Percentiles rank a stretch among this genome's conserved stretches.
Conservation (phyloP, 2,797 vertebrate species). For the Rhinophrynus dorsalis region DNA sequence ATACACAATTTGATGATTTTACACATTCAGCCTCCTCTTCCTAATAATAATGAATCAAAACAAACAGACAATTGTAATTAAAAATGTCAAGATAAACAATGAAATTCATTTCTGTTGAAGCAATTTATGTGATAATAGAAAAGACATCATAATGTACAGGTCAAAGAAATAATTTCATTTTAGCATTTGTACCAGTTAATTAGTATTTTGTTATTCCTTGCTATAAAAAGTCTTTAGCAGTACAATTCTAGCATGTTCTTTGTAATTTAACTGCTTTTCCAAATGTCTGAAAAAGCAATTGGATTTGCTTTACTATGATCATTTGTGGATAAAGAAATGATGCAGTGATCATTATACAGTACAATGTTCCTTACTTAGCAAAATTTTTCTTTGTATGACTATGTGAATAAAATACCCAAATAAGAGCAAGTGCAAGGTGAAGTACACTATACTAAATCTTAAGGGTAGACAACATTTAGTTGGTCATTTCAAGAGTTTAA, state of each 20-base stretch:
- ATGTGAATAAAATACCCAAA: conserved; percentile 2
- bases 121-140: background rate
- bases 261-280: conserved; percentile 1
- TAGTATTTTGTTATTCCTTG: background rate
- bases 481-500: background rate
- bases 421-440: conserved; percentile 9
- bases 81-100: too few relatives aligned
- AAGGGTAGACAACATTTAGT: background rate
- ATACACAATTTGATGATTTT: background rate
- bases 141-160: background rate
- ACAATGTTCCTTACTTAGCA: conserved; percentile 29
- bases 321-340: conserved; percentile 29
- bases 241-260: background rate
- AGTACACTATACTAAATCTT: background rate
- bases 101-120: conserved; percentile 10
- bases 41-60: conserved; percentile 22
- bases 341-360: conserved; percentile 14
- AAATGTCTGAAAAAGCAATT: conserved; percentile 15
- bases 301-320: conserved; percentile 32
- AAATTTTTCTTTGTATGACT: conserved; percentile 21
- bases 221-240: background rate
- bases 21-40: background rate
- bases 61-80: conserved; percentile 8
- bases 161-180: conserved; percentile 1
- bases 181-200: background rate